A percentile compares a stretch with the other conserved stretches of the same genome.
Conservation (phyloP, 2,888 invertebrate genomes). For the Urechis unicinctus region DNA sequence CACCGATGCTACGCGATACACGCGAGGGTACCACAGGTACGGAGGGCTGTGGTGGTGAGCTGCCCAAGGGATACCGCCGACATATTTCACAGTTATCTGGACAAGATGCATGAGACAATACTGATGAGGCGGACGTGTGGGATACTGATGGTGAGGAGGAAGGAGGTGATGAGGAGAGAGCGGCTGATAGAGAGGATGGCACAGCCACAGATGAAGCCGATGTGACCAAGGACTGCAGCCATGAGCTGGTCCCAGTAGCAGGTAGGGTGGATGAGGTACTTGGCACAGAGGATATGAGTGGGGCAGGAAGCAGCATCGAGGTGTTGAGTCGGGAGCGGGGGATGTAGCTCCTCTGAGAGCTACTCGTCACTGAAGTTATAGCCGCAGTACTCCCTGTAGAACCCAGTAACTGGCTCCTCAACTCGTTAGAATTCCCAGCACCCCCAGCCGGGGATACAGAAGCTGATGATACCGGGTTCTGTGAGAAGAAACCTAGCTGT, state of each 20-base stretch:
- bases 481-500: not conserved
- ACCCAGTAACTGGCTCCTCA: not conserved
- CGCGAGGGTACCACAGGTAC: not conserved
- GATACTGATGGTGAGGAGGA: not conserved
- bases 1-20: slow-evolving; percentile 1
- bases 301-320: not conserved
- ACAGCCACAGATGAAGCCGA: not conserved
- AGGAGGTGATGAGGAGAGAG: not conserved
- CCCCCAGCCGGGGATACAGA: too few relatives aligned
- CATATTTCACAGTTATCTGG: too few relatives aligned
- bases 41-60: not conserved
- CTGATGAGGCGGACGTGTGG: not conserved
- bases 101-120: not conserved
- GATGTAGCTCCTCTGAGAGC: too few relatives aligned
- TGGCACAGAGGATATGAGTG: not conserved
- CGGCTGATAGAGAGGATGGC: not conserved
- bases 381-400: too few relatives aligned
- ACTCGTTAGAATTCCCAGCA: too few relatives aligned
- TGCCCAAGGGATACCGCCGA: too few relatives aligned
- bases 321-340: too few relatives aligned
- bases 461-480: too few relatives aligned
- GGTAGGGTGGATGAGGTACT: not conserved
- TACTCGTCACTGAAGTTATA: too few relatives aligned
- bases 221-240: not conserved
- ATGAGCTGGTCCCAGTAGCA: not conserved